Conservation (phyloP, 2,888 invertebrate genomes). For the Leptopilina myrica region DNA sequence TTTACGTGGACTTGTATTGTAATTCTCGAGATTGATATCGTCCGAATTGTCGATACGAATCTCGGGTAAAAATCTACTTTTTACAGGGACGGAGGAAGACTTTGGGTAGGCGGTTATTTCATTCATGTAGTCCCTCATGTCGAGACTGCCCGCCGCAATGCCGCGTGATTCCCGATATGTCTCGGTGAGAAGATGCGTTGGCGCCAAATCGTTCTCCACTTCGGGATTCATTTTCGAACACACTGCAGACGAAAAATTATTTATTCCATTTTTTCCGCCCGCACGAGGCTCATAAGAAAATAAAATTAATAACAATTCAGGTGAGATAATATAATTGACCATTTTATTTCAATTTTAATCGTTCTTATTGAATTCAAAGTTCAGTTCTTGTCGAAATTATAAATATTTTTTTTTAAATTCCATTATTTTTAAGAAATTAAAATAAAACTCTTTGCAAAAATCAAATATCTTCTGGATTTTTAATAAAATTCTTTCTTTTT, state of each 20-base stretch:
- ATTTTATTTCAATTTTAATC: no score
- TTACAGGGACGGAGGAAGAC: slow-evolving; percentile 57
- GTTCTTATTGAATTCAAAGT: no score
- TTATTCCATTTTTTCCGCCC: neutral
- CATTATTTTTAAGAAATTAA: no score
- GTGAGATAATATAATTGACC: no score
- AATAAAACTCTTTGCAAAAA: no score
- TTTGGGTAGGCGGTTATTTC: slow-evolving; percentile 62
- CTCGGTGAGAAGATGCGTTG: slow-evolving; percentile 58
- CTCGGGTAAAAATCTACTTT: slow-evolving; percentile 66
- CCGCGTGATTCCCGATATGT: slow-evolving; percentile 60
- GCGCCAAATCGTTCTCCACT: slow-evolving; percentile 81
- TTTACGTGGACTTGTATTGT: slow-evolving; percentile 77
- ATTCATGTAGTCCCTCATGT: slow-evolving; percentile 69
- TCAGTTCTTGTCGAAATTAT: no score
- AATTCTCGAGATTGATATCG: slow-evolving; percentile 76
- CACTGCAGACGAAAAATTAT: slow-evolving; percentile 74
- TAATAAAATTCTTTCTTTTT: no score
- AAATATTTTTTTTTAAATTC: no score
- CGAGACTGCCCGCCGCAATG: slow-evolving; percentile 66
- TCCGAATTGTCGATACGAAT: slow-evolving; percentile 70
- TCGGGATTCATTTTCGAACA: slow-evolving; percentile 83
- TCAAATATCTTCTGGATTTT: no score
- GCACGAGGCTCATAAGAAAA: no score
- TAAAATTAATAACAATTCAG: no score